Percentiles rank a stretch among this genome's conserved stretches.
These are phyloP conservation scores for Oreochromis mossambicus DNA, from an alignment of 2,797 vertebrate species.

Conservation along the genomic window DNA sequence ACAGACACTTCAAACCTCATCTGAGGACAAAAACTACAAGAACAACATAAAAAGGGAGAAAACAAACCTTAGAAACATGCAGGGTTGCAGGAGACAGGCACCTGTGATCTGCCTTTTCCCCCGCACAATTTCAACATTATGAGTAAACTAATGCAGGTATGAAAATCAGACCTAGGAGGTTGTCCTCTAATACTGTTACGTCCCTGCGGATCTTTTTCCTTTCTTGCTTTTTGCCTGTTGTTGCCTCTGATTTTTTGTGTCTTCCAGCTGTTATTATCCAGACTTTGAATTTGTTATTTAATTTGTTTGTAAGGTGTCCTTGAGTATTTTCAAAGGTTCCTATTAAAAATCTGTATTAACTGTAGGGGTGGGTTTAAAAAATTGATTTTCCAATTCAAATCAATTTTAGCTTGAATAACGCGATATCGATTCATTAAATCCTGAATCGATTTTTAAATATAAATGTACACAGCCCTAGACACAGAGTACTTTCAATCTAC, in stretches of 20 bases:
- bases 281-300: neutral
- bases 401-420: neutral
- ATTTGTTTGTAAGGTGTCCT: neutral
- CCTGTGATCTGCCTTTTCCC: neutral
- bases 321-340: neutral
- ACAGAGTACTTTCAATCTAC: neutral
- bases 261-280: neutral
- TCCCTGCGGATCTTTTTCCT: neutral
- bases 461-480: neutral
- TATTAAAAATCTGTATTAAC: neutral
- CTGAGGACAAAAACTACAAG: too few relatives aligned
- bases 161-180: neutral
- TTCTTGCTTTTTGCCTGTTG: neutral
- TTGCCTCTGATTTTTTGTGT: neutral
- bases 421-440: neutral
- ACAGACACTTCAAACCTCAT: too few relatives aligned
- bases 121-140: neutral
- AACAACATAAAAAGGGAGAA: too few relatives aligned
- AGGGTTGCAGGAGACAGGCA: too few relatives aligned
- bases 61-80: too few relatives aligned
- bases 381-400: neutral
- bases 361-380: neutral
- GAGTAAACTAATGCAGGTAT: neutral
- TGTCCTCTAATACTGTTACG: neutral
- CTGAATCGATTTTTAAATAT: neutral